These are phyloP conservation scores for Myrmophylax atrothorax DNA, from an alignment of 2,113 vertebrate genomes.

Conservation along the genomic window DNA sequence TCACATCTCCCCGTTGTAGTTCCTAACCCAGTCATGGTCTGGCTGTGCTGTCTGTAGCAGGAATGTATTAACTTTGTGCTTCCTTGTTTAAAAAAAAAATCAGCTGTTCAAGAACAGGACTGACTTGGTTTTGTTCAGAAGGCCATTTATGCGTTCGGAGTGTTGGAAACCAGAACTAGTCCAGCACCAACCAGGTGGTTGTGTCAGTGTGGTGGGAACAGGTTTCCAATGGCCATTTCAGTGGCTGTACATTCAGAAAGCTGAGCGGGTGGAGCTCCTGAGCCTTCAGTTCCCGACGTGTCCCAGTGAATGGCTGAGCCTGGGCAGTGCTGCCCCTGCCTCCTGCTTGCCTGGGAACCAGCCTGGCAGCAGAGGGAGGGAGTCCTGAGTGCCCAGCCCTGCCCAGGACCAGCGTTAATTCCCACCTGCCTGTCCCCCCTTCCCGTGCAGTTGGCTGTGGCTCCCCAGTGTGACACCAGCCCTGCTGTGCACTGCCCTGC, in stretches of 20 bases:
- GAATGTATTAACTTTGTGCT: conserved; percentile 74
- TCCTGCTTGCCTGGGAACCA: background rate
- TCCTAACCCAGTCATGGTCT: background rate
- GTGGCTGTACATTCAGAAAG: background rate
- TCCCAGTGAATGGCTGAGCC: background rate
- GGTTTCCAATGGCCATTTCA: background rate
- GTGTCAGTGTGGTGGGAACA: conserved; percentile 5
- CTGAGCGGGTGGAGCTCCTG: background rate
- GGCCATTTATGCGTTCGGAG: conserved; percentile 70
- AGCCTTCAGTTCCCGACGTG: background rate
- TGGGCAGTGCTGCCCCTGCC: background rate
- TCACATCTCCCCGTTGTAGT: conserved; percentile 19
- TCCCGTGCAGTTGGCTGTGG: background rate
- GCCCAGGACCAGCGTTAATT: background rate
- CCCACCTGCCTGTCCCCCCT: background rate
- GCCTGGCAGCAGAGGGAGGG: background rate
- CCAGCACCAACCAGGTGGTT: background rate
- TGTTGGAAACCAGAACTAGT: background rate
- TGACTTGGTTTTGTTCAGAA: conserved; percentile 72
- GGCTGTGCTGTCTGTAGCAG: conserved; percentile 17
- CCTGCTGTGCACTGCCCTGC: background rate
- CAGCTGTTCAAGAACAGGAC: conserved; percentile 56
- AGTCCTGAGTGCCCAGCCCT: background rate
- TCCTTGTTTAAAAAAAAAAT: conserved; percentile 68
- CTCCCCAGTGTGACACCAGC: background rate